These are phyloP conservation scores for Tetramorium bicarinatum DNA, from an alignment of 2,888 invertebrate genomes.

Conservation along the genomic window DNA sequence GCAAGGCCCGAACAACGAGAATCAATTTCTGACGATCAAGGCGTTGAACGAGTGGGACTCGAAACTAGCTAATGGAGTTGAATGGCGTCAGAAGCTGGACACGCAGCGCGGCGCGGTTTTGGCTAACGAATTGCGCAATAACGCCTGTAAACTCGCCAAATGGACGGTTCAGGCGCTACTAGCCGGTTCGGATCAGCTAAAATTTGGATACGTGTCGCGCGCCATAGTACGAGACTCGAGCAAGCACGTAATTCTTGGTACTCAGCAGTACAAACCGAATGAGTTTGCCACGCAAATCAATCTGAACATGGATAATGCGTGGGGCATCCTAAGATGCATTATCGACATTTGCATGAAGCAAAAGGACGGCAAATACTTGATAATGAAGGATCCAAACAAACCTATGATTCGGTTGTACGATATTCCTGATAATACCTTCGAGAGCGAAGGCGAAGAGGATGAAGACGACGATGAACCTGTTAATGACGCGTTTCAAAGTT, in stretches of 20 bases:
- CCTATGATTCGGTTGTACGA: constrained; percentile 98
- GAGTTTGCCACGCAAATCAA: constrained; percentile 99
- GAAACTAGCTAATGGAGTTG: constrained; percentile 97
- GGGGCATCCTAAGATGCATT: constrained; percentile 99
- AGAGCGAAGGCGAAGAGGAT: constrained; percentile 97
- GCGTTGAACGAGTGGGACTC: constrained; percentile 99
- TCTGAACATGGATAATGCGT: constrained; percentile 99
- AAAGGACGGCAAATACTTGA: constrained; percentile 98
- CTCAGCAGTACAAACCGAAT: constrained; percentile 98
- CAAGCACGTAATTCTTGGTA: constrained; percentile 98
- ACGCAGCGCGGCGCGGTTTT: constrained; percentile 99
- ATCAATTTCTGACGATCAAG: constrained; percentile 97
- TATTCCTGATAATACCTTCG: constrained; percentile 99
- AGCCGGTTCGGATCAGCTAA: constrained; percentile 98
- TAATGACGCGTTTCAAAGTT: constrained; percentile 84
- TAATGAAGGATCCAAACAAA: constrained; percentile 99
- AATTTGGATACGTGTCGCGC: constrained; percentile 99
- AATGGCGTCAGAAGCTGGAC: constrained; percentile 99
- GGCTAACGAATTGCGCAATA: constrained; percentile 99
- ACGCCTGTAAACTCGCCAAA: constrained; percentile 99
- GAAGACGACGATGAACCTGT: constrained; percentile 91
- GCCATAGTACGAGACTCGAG: constrained; percentile 97
- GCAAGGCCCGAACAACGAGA: constrained; percentile 94
- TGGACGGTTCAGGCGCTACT: constrained; percentile 98
- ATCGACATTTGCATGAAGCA: constrained; percentile 99